phyloP scores from a whole-genome alignment of 2,797 vertebrate species.

The Aphelocoma californica region DNA sequence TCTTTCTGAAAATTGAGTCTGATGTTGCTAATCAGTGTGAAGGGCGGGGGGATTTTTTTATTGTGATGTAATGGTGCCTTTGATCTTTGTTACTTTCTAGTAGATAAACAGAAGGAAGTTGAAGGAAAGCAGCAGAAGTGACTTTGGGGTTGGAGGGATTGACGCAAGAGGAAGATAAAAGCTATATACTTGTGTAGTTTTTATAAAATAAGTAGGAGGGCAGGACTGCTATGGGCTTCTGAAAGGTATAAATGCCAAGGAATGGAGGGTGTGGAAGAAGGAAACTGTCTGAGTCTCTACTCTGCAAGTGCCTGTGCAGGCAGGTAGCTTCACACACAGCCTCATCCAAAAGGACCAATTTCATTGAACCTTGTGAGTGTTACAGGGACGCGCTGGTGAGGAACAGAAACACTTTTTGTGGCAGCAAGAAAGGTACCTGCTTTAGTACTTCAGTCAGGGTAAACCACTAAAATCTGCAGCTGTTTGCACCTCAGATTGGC shows the following conservation, averaged over 20 bases:
- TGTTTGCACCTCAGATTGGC: not conserved
- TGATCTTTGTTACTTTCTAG: conserved; percentile 19
- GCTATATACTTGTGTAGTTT: not conserved
- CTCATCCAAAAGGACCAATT: not conserved
- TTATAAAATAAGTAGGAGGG: not conserved
- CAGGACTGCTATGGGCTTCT: not conserved
- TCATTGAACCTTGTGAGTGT: not conserved
- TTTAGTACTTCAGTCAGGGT: not conserved
- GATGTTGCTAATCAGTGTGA: not conserved
- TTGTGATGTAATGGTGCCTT: not conserved
- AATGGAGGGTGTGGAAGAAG: conserved; percentile 15
- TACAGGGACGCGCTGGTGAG: not conserved
- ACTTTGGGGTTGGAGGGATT: conserved; percentile 6
- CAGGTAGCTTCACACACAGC: not conserved
- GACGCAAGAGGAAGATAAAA: conserved; percentile 31
- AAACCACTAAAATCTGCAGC: not conserved
- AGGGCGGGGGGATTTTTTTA: not conserved
- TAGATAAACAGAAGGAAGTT: not conserved
- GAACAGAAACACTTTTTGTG: not conserved
- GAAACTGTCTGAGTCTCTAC: not conserved
- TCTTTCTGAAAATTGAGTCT: conserved; percentile 2
- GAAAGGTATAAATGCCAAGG: not conserved
- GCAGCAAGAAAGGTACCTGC: not conserved
- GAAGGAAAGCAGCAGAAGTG: not conserved
- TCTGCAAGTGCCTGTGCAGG: not conserved